These are phyloP conservation scores for Proteles cristata DNA, from an alignment of 2,113 vertebrate genomes.

Conservation along the genomic window DNA sequence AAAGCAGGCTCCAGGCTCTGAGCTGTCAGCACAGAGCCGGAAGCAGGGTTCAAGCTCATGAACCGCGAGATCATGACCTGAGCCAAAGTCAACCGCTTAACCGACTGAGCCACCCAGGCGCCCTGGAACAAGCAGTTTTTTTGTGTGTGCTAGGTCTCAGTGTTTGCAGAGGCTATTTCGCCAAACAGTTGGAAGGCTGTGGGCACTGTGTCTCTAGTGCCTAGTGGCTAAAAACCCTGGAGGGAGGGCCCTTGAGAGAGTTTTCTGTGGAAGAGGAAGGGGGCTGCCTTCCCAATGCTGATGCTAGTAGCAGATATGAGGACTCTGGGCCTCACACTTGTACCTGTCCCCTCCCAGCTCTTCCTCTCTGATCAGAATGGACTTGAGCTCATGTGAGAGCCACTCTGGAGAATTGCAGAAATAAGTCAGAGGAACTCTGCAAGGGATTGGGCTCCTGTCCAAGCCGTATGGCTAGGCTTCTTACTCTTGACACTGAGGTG, in stretches of 20 bases:
- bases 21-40: too few species aligned
- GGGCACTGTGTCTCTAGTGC: neutral
- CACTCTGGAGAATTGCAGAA: neutral
- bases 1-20: too few species aligned
- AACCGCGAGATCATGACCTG: too few species aligned
- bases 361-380: neutral
- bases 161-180: neutral
- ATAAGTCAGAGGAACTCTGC: neutral
- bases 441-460: too few species aligned
- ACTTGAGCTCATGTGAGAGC: rapidly evolving
- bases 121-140: neutral
- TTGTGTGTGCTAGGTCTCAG: neutral
- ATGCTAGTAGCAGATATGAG: neutral
- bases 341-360: neutral
- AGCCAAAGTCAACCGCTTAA: too few species aligned
- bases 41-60: too few species aligned
- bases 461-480: neutral
- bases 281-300: neutral
- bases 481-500: neutral
- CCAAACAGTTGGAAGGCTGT: neutral
- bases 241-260: neutral
- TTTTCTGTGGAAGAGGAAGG: neutral
- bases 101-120: too few species aligned
- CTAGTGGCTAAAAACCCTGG: neutral
- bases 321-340: too few species aligned